Conservation (phyloP, 2,797 vertebrate genomes). For the Fundulus diaphanus region DNA sequence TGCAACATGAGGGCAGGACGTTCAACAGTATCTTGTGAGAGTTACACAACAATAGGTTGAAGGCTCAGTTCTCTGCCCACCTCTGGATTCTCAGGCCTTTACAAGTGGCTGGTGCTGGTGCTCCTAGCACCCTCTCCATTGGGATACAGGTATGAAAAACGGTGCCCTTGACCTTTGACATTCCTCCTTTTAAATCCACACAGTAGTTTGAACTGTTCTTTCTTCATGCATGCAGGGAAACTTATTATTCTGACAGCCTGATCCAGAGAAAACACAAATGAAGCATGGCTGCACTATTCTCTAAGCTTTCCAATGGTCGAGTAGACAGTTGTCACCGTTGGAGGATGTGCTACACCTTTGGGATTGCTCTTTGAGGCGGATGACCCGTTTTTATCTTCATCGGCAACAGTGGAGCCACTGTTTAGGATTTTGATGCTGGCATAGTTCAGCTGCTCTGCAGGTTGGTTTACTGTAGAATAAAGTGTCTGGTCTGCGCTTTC, state of each 20-base stretch:
- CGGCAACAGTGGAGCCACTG: not conserved
- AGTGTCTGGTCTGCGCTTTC: not conserved
- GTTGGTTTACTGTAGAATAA: not conserved
- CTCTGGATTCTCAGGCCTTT: not conserved
- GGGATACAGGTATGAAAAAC: not conserved
- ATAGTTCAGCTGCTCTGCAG: conserved; percentile 35
- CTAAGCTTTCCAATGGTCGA: conserved; percentile 6
- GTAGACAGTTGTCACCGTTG: conserved; percentile 16
- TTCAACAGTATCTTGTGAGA: not conserved
- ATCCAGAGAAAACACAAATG: not conserved
- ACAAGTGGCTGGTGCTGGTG: not conserved
- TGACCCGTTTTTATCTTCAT: not conserved
- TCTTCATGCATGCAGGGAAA: not conserved
- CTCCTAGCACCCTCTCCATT: not conserved
- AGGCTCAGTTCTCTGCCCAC: not conserved
- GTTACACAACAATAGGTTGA: not conserved
- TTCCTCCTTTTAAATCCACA: not conserved
- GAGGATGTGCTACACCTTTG: not conserved
- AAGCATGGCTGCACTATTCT: not conserved
- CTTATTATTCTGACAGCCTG: not conserved
- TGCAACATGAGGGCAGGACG: no score
- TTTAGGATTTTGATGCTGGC: conserved; percentile 20
- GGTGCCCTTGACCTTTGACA: not conserved
- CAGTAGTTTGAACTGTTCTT: not conserved
- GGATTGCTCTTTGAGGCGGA: no score